These are phyloP conservation scores for Corydoras maculifer DNA, from an alignment of 2,113 vertebrate species.

Conservation along the genomic window DNA sequence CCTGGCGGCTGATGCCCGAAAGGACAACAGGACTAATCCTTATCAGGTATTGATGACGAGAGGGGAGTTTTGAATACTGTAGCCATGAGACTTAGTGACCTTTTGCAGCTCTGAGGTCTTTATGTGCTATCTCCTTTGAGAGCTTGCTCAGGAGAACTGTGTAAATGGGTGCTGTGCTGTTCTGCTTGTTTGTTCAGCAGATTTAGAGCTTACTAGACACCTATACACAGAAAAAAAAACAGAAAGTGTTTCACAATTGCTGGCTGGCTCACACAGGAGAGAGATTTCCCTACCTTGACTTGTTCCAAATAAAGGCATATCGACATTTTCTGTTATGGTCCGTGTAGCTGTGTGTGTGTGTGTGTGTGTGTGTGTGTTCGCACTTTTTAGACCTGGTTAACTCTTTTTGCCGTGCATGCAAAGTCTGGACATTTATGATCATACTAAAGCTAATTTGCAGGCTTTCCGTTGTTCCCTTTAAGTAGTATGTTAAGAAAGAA, in stretches of 20 bases:
- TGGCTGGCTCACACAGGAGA: slow-evolving; percentile 8
- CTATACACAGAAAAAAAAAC: slow-evolving; percentile 11
- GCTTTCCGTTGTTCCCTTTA: too few species aligned
- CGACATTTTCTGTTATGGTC: neutral
- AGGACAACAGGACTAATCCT: slow-evolving; percentile 23
- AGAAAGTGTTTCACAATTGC: neutral
- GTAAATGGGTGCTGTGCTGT: slow-evolving; percentile 38
- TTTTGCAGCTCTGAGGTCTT: slow-evolving; percentile 35
- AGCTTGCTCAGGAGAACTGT: slow-evolving; percentile 26
- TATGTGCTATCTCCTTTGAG: slow-evolving; percentile 34
- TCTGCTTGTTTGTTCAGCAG: slow-evolving; percentile 39
- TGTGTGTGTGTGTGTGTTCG: too few species aligned
- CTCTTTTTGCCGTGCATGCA: too few species aligned
- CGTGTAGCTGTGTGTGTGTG: too few species aligned
- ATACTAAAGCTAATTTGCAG: too few species aligned
- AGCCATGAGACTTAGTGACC: slow-evolving; percentile 35
- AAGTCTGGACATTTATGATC: too few species aligned
- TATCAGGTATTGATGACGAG: slow-evolving; percentile 25
- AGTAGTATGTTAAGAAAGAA: too few species aligned
- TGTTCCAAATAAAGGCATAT: neutral
- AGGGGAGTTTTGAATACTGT: slow-evolving; percentile 23
- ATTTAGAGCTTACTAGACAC: slow-evolving; percentile 32
- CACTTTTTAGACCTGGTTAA: too few species aligned
- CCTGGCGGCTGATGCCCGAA: slow-evolving; percentile 7
- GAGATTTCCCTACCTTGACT: slow-evolving; percentile 14